Percentiles rank a stretch among this genome's conserved stretches.
Conservation (phyloP, 2,888 invertebrate species). For the Acleris holmiana region DNA sequence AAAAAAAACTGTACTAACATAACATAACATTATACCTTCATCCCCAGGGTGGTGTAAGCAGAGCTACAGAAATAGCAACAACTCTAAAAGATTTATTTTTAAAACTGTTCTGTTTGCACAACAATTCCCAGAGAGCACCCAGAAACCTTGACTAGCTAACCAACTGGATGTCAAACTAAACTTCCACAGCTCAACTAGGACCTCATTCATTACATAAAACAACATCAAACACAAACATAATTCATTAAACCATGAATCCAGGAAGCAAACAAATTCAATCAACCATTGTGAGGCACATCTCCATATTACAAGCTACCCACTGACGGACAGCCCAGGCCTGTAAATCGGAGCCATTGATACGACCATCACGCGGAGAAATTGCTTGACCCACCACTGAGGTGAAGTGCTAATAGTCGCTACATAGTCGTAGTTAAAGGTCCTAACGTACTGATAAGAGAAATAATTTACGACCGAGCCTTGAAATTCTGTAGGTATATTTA, state of each 20-base stretch:
- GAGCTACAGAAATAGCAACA: too few species aligned
- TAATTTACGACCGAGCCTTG: too few species aligned
- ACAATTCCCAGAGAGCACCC: too few species aligned
- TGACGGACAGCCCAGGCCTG: slow-evolving; percentile 59
- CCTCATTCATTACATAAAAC: not conserved
- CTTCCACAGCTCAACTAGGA: not conserved
- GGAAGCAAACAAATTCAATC: slow-evolving; percentile 54
- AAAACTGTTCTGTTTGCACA: too few species aligned
- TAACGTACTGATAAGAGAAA: too few species aligned
- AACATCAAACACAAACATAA: not conserved
- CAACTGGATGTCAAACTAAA: not conserved
- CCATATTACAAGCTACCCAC: slow-evolving; percentile 65
- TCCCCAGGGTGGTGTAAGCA: too few species aligned
- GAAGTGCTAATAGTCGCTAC: slow-evolving; percentile 9
- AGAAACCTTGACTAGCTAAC: too few species aligned
- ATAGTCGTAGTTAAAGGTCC: not conserved
- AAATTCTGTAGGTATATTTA: too few species aligned
- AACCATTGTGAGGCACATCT: slow-evolving; percentile 44
- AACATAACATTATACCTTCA: too few species aligned
- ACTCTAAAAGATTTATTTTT: too few species aligned
- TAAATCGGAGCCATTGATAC: slow-evolving; percentile 75
- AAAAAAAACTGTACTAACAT: too few species aligned
- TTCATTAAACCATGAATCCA: slow-evolving; percentile 27
- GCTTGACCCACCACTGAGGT: slow-evolving; percentile 46
- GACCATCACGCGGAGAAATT: slow-evolving; percentile 74